These are phyloP conservation scores for Sciaenops ocellatus DNA, from an alignment of 2,797 vertebrate genomes.

Conservation along the genomic window DNA sequence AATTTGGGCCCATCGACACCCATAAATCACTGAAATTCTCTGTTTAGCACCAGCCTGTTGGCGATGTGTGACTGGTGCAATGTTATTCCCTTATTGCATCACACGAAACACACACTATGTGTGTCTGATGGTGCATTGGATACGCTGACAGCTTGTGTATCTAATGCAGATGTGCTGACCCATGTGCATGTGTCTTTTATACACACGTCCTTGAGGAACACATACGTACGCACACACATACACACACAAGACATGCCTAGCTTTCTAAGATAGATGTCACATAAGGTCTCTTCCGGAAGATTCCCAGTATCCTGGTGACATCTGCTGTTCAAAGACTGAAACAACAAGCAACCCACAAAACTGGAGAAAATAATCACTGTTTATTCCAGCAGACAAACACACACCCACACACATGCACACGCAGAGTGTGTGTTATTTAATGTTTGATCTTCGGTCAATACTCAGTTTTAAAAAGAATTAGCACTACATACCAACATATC, in stretches of 20 bases:
- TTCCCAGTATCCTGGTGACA: constrained; percentile 33
- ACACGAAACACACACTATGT: background rate
- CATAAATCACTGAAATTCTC: constrained; percentile 49
- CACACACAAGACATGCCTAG: background rate
- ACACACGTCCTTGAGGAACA: background rate
- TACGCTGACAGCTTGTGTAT: background rate
- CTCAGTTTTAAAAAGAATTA: background rate
- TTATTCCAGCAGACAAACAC: background rate
- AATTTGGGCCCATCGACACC: constrained; percentile 40
- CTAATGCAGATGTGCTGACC: background rate
- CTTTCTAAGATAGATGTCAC: background rate
- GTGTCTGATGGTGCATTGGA: background rate
- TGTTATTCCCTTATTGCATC: background rate
- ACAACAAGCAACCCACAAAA: constrained; percentile 13
- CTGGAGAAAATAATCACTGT: background rate
- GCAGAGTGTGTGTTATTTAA: background rate
- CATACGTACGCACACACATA: background rate
- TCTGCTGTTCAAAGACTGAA: constrained; percentile 60
- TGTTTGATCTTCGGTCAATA: background rate
- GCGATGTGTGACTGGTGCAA: background rate
- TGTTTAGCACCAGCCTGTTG: constrained; percentile 10
- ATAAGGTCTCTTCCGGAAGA: background rate
- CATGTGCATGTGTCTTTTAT: background rate
- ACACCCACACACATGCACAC: too few species aligned
- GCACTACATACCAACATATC: too few species aligned